These are phyloP conservation scores for Rhizoglyphus robini DNA, from an alignment of 1,140 invertebrate species.

Conservation along the genomic window DNA sequence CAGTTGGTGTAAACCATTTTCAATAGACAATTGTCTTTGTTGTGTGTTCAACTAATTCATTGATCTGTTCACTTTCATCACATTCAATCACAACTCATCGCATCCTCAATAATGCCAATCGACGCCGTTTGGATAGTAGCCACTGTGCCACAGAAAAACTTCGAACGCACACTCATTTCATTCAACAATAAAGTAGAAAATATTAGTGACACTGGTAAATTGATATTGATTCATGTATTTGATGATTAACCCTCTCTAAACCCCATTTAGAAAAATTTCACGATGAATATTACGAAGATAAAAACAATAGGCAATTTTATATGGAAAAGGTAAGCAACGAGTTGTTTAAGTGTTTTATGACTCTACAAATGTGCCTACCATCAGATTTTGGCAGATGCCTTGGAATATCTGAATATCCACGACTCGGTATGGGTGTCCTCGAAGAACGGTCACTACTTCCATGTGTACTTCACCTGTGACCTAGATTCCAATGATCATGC, in stretches of 20 bases:
- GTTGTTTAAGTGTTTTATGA: too few species aligned
- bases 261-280: neutral
- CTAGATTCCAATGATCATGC: slow-evolving; percentile 22
- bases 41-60: too few species aligned
- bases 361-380: neutral
- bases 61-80: too few species aligned
- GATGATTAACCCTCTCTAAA: too few species aligned
- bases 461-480: slow-evolving; percentile 25
- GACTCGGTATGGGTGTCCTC: slow-evolving; percentile 16
- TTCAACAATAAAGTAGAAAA: neutral
- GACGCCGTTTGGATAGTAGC: slow-evolving; percentile 22
- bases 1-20: too few species aligned
- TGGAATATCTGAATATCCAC: slow-evolving; percentile 14
- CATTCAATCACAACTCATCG: too few species aligned
- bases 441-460: slow-evolving; percentile 19
- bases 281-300: slow-evolving; percentile 8
- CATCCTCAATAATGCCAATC: slow-evolving; percentile 18
- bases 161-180: slow-evolving; percentile 11
- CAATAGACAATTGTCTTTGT: too few species aligned
- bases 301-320: neutral
- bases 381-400: slow-evolving; percentile 13
- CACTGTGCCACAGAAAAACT: slow-evolving; percentile 21
- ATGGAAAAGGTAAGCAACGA: neutral
- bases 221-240: too few species aligned
- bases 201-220: neutral